Percentiles rank a stretch among this genome's conserved stretches.
Conservation (phyloP, 2,888 invertebrate species). For the Azorinus chamasolen region DNA sequence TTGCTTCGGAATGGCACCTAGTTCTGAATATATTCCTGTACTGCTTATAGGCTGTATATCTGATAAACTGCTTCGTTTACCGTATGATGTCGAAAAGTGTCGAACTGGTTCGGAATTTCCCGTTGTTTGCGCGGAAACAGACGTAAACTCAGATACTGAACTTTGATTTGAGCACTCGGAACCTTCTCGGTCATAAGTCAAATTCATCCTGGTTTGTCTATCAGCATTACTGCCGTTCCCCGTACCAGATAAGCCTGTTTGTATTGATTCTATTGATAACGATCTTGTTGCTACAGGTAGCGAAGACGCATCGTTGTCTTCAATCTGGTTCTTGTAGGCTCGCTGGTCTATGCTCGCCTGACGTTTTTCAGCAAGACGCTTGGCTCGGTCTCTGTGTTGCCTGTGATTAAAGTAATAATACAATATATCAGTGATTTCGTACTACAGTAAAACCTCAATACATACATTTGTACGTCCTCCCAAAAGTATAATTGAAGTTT, state of each 20-base stretch:
- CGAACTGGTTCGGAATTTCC: slow-evolving; percentile 10
- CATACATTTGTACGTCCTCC: no score
- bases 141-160: slow-evolving; percentile 53
- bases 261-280: slow-evolving; percentile 36
- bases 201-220: no score
- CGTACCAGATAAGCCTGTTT: no score
- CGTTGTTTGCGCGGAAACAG: slow-evolving; percentile 32
- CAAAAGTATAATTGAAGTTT: no score
- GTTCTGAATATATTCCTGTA: no score
- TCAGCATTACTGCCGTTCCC: no score
- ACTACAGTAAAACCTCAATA: no score
- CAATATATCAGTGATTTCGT: no score
- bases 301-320: slow-evolving; percentile 23
- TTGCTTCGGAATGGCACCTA: slow-evolving; percentile 7
- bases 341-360: slow-evolving; percentile 45
- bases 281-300: slow-evolving; percentile 29
- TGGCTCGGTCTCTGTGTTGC: slow-evolving; percentile 56
- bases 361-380: slow-evolving; percentile 61
- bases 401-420: slow-evolving; percentile 25
- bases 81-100: slow-evolving; percentile 18
- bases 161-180: slow-evolving; percentile 52
- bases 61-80: slow-evolving; percentile 34
- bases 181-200: slow-evolving; percentile 26
- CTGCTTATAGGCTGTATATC: slow-evolving; percentile 37
- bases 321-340: slow-evolving; percentile 29